phyloP scores from a whole-genome alignment of 2,797 vertebrate genomes.

The Rhadinocentrus ornatus region DNA sequence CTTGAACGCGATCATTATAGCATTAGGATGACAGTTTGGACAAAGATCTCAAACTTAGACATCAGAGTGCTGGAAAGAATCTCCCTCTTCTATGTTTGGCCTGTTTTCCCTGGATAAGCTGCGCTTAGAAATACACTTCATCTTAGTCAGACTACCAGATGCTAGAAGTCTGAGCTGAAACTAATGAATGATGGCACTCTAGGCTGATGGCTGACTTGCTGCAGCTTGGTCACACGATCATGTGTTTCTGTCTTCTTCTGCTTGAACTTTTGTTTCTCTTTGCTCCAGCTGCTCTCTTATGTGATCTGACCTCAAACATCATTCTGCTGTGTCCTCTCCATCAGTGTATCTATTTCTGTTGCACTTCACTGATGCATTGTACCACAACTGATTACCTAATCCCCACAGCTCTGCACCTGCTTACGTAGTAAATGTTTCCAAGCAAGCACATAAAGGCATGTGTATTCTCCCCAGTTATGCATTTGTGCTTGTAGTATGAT shows the following conservation, averaged over 20 bases:
- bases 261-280: constrained; percentile 20
- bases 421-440: constrained; percentile 7
- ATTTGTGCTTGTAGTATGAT: neutral
- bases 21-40: neutral
- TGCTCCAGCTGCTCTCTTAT: constrained; percentile 49
- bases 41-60: neutral
- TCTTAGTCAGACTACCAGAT: constrained; percentile 40
- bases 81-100: neutral
- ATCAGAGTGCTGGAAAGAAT: neutral
- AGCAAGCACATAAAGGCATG: constrained; percentile 7
- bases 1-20: neutral
- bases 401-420: constrained; percentile 39
- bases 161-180: constrained; percentile 37
- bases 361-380: constrained; percentile 43
- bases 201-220: constrained; percentile 33
- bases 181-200: constrained; percentile 36
- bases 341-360: constrained; percentile 69
- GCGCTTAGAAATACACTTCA: constrained; percentile 35
- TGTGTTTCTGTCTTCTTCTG: constrained; percentile 22
- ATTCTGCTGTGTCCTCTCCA: constrained; percentile 38
- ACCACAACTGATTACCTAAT: constrained; percentile 72
- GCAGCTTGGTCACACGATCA: constrained; percentile 19
- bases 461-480: constrained; percentile 14
- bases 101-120: constrained; percentile 35
- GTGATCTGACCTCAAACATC: constrained; percentile 55